A percentile compares a stretch with the other conserved stretches of the same genome.
phyloP scores from a whole-genome alignment of 1,140 invertebrate genomes.

The Drosophila oshimai region DNA sequence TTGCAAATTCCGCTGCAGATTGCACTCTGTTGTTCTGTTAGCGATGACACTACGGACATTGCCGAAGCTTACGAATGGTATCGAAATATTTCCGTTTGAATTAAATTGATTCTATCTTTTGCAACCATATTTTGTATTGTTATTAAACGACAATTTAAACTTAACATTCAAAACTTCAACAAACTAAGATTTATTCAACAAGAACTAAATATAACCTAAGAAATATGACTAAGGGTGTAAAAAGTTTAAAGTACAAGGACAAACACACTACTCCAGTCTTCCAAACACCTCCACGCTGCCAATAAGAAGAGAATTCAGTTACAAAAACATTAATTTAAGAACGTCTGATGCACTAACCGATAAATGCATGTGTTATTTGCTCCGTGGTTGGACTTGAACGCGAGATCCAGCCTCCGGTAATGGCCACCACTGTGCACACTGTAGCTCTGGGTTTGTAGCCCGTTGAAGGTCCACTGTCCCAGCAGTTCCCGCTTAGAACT shows the following conservation, averaged over 20 bases:
- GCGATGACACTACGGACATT: background rate
- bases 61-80: no score
- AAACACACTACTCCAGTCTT: background rate
- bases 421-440: background rate
- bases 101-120: no score
- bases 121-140: no score
- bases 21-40: background rate
- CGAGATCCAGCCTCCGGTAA: slow-evolving; percentile 17
- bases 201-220: no score
- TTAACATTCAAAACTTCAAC: no score
- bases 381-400: slow-evolving; percentile 52
- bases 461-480: slow-evolving; percentile 19
- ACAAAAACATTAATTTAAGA: no score
- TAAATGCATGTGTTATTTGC: slow-evolving; percentile 56
- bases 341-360: slow-evolving; percentile 21
- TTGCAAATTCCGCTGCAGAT: background rate
- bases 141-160: no score
- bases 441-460: slow-evolving; percentile 27
- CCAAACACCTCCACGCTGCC: slow-evolving; percentile 50
- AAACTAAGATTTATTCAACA: no score
- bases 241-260: no score
- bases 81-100: background rate
- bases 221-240: no score
- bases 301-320: background rate
- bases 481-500: slow-evolving; percentile 1